phyloP scores from a whole-genome alignment of 2,888 invertebrate species.

The Aphodius sticticus region DNA sequence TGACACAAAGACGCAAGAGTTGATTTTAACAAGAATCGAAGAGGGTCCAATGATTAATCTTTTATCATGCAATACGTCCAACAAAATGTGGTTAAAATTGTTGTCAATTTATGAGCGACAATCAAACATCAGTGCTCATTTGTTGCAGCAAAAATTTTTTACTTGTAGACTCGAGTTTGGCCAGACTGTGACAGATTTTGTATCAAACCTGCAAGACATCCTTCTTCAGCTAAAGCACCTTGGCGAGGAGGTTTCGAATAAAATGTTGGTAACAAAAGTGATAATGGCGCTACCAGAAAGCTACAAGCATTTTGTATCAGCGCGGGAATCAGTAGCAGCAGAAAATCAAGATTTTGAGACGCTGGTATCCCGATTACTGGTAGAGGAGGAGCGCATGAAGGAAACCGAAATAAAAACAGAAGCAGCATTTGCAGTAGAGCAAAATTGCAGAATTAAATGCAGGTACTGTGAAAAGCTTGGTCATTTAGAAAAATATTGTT shows the following conservation, averaged over 20 bases:
- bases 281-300: conserved; percentile 49
- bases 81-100: no score
- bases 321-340: conserved; percentile 43
- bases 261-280: conserved; percentile 44
- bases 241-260: conserved; percentile 13
- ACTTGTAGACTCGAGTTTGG: background rate
- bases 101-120: no score
- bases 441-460: background rate
- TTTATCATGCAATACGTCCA: no score
- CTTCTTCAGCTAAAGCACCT: conserved; percentile 5
- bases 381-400: conserved; percentile 42
- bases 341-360: conserved; percentile 41
- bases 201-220: conserved; percentile 18
- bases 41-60: no score
- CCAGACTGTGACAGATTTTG: background rate
- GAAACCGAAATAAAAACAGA: conserved; percentile 9
- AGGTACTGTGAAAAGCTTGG: conserved; percentile 8
- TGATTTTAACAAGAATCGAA: no score
- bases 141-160: background rate
- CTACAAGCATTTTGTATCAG: conserved; percentile 53
- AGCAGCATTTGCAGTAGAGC: background rate
- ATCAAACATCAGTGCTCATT: no score
- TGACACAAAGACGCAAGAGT: background rate
- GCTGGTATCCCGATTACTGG: conserved; percentile 41
- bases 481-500: conserved; percentile 26